Base-by-base conservation (phyloP, 2,113 vertebrate species). In the human (Homo sapiens) region DNA sequence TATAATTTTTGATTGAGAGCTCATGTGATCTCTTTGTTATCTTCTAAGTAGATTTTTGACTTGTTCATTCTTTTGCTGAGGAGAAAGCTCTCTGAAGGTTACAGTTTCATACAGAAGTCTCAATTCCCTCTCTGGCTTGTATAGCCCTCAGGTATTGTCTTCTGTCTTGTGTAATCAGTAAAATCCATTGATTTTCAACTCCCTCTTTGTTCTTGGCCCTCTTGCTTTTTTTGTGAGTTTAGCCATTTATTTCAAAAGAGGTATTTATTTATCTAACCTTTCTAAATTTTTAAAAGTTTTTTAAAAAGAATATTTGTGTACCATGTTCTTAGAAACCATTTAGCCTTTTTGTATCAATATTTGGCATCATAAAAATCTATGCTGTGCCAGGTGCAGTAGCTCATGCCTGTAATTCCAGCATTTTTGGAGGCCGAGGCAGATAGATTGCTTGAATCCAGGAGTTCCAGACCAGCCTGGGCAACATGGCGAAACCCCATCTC, bases 241-340 rank as follows among this genome's bases (percentile, higher is more conserved):
- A 79, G 1, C 43, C 75, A 23, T 79, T 68, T 80, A 66, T 86
- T 86, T 81, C 61, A 93, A 87, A 82, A 14, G 30, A 30, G 81
- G 0, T 90, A 43, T 95, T 87, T 82, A 66, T 92, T 92, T 86
- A 66, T 92, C 84, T 86, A 90, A 38, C 35, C 45, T 93, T 91
- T 97, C 6, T 68, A 76, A 76, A 48, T 85, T 25, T 79, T 68
- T 78, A 79, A 89, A 35, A 32, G 52, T 48, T 45, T 66, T n/a
- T 83, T 83, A 50, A 48, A 64, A 59, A 50, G 43, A 40, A 23
- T 66, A 57, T 32, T 90, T 89, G 61, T 64, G 35, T 32, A 72
- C 57, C n/a, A 13, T 85, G 22, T 89, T 80, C 66, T 92, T 64
- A 92, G 89, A 97, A 96, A 75, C 40, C 48, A 30, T 45, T 45